Base-by-base conservation (phyloP, 2,797 vertebrate genomes). In the Chaunax sp. region DNA sequence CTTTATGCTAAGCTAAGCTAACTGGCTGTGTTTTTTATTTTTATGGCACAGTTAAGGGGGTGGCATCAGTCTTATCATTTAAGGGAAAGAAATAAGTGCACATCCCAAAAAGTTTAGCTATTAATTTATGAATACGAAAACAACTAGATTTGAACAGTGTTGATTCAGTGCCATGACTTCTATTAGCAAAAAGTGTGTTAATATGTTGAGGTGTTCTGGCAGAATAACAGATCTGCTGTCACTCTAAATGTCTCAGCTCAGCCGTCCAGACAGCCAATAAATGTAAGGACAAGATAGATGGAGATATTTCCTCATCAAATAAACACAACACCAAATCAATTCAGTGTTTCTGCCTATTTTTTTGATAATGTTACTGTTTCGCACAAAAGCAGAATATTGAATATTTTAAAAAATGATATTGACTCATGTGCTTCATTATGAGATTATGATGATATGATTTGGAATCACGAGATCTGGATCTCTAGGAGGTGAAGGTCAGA, bases 121-220 rank as follows among this genome's bases (percentile, higher is more conserved):
- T n/a, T n/a, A n/a, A n/a, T n/a, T n/a, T n/a, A n/a, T n/a, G n/a
- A n/a, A n/a, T n/a, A n/a, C n/a, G n/a, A n/a, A n/a, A n/a, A n/a
- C n/a, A 30, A 30, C 28, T 30, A 30, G 28, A 4, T 30, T 30
- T 30, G 28, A 30, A n/a, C n/a, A n/a, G n/a, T n/a, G n/a, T n/a
- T n/a, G n/a, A n/a, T n/a, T n/a, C n/a, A n/a, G n/a, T n/a, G 22
- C 49, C 20, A 33, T 40, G 19, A 38, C 22, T 13, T 38, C 61
- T 30, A 13, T 44, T 26, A 54, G 69, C 74, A 71, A 7, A 41
- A 44, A 63, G 2, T 37, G 63, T 69, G 22, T 52, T 69, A 55
- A 72, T 53, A 68, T 66, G 64, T 44, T 85, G 77, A 85, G 86
- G 59, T 61, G 50, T 64, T 62, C 53, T 87, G 82, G 79, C 83